Base-by-base conservation (phyloP, 2,888 invertebrate species). In the Pterostichus niger region DNA sequence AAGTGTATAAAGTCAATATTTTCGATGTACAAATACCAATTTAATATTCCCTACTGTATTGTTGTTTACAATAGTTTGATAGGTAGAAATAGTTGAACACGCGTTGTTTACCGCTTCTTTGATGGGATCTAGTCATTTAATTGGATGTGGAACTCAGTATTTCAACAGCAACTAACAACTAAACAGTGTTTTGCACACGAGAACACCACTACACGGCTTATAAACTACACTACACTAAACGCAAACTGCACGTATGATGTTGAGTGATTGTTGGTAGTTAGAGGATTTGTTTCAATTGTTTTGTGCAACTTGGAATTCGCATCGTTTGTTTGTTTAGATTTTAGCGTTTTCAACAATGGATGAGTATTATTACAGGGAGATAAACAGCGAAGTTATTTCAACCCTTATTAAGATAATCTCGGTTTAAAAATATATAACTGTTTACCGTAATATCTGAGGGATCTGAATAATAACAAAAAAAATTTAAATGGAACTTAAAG, bases 81-180 rank as follows among this genome's bases (percentile, higher is more conserved):
- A 59, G 10, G 59, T 59, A 24, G 40, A 24, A 59, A 59, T 59
- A 59, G 59, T 59, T 59, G 59, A 59, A 59, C 24, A 24, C 24
- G 31, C 59, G 31, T 17, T 59, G 59, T 59, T 59, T 59, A 59
- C 59, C 10, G 31, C 24, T 59, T 59, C 59, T 59, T 31, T 59
- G 59, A 59, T 59, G 59, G 6, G 31, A 31, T 59, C 59, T 59
- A 17, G 10, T 59, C 7, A 7, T 59, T 59, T 31, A 59, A 59
- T 59, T 59, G 59, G 59, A 59, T 59, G 17, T 59, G 11, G 59
- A 24, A 11, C 59, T 9, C 54, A 54, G n/a, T 59, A 59, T 31
- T 59, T 59, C 59, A 59, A 31, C 59, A 59, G 59, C 59, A 59
- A 59, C 59, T 59, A 59, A 59, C 40, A 3, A 40, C 40, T 9